Evolutionary conservation across 2,113 vertebrate species (phyloP), one percentile per base, ranked within the genome.

Genomic region (Thunnus maccoyii): DNA sequence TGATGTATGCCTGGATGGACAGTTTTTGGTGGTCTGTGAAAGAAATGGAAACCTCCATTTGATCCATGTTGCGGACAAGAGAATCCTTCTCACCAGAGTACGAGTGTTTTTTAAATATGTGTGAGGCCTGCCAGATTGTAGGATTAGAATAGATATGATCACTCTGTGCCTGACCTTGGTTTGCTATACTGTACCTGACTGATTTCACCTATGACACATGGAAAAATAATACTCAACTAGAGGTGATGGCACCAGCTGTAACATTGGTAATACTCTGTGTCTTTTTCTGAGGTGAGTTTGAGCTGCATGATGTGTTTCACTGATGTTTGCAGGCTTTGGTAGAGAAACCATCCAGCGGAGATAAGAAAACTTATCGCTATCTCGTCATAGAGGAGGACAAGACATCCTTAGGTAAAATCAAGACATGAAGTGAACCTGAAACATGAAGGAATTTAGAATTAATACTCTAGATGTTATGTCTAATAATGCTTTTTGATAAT

Each of bases 21-120:
- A 94, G 3, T 99, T 99, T 92, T 91, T 99, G 86, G 89, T 98
- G 48, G 96, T 97, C 1, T 97, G 98, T 18, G 98, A 99, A 93
- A 97, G 96, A 95, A 99, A 95, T 72, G 98, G 98, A 83, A 97
- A 96, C 64, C 85, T 99, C 22, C 96, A 99, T 84, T 95, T 99
- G 36, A 94, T 99, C 78, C 97, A 97, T 56, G 95, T 99, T 6
- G 95, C 96, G 10, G 95, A 96, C 5, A 97, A 97, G 73, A 96
- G 93, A 87, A 98, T 95, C 2, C 89, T 99, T 70, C 85, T 99
- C 62, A 99, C 97, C 1, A 97, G 93, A 80, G 98, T 99, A 95
- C 63, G 85, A 15, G 3, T 61, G 18, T 47, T 62, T 75, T 62
- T 32, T 17, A 20, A 0, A 50, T 32, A 20, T 57, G 12, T 7